A percentile compares a stretch with the other conserved stretches of the same genome.
These are phyloP conservation scores for Drosophila repleta DNA, from an alignment of 1,140 invertebrate genomes.

Conservation along the genomic window DNA sequence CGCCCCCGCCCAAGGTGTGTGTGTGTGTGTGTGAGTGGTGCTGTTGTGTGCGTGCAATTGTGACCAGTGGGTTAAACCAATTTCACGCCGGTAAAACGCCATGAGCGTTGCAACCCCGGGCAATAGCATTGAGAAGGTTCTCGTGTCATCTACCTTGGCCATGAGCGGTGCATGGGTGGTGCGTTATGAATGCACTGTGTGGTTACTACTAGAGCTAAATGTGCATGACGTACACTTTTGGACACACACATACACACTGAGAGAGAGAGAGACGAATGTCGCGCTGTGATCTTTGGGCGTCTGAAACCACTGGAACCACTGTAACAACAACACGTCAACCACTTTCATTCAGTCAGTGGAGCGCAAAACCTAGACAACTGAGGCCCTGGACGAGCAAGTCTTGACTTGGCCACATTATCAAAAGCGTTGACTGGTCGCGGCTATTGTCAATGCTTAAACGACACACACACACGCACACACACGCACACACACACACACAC, in stretches of 20 bases:
- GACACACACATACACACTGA: constrained; percentile 42
- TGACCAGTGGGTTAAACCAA: constrained; percentile 83
- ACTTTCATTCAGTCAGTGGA: constrained; percentile 72
- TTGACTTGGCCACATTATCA: constrained; percentile 59
- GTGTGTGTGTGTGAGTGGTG: constrained; percentile 26
- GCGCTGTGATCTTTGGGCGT: constrained; percentile 57
- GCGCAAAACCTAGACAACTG: constrained; percentile 58
- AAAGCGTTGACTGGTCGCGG: constrained; percentile 54
- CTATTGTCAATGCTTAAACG: constrained; percentile 57
- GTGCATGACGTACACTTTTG: constrained; percentile 79
- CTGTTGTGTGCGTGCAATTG: constrained; percentile 70
- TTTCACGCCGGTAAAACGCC: constrained; percentile 82
- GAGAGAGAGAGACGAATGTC: not conserved
- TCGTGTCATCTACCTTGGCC: constrained; percentile 66
- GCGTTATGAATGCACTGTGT: not conserved
- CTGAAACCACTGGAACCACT: constrained; percentile 58
- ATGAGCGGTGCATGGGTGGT: constrained; percentile 4
- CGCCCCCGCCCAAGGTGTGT: constrained; percentile 8
- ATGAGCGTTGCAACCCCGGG: constrained; percentile 71
- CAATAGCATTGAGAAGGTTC: constrained; percentile 56
- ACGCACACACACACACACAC: not conserved
- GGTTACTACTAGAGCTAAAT: constrained; percentile 55
- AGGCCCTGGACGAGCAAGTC: constrained; percentile 24
- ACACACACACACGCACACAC: constrained; percentile 32
- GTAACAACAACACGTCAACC: constrained; percentile 30